Evolutionary conservation across 1,140 invertebrate genomes (phyloP), one percentile per base, ranked within the genome.

Genomic region (Pogonus chalceus): DNA sequence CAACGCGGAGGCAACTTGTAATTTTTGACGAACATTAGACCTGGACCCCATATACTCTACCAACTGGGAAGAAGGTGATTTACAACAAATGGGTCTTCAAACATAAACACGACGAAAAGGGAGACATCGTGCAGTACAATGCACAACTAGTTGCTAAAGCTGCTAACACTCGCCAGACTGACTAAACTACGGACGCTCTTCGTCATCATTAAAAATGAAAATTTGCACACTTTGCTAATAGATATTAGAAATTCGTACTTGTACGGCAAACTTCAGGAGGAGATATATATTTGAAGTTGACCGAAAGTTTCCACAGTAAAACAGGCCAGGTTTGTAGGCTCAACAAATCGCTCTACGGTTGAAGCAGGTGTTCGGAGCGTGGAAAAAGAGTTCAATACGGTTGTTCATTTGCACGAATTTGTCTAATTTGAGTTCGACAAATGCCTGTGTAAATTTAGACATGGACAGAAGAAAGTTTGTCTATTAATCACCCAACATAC

Each of bases 241-340:
- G 69, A 73, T 61, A 60, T 73, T 0, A 68, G 65, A 52, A 68
- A 67, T 50, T 70, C 71, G 1, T 73, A 68, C 56, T 43, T 73
- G 2, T 56, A 72, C 61, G 69, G 69, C 14, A 37, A 65, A 20
- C 35, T 72, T 9, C 55, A 68, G 2, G 67, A 71, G 51, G 54
- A 62, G 23, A 63, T 70, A 22, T 71, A 60, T 57, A 67, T n/a
- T n/a, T 73, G 57, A 56, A 64, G 49, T 54, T 66, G 23, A 69
- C 70, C 31, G 60, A 53, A 14, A 14, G 26, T 4, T 14, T 31
- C 26, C 4, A 31, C 14, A 31, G 26, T 31, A 14, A 14, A 31
- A 31, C 26, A 31, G 26, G 26, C 14, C 26, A 31, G 26, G 26
- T 31, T 31, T 31, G 26, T 31, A 31, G 14, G 26, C 26, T 31